These are phyloP conservation scores for Calephelis nemesis DNA, from an alignment of 1,140 invertebrate genomes.

Conservation along the genomic window DNA sequence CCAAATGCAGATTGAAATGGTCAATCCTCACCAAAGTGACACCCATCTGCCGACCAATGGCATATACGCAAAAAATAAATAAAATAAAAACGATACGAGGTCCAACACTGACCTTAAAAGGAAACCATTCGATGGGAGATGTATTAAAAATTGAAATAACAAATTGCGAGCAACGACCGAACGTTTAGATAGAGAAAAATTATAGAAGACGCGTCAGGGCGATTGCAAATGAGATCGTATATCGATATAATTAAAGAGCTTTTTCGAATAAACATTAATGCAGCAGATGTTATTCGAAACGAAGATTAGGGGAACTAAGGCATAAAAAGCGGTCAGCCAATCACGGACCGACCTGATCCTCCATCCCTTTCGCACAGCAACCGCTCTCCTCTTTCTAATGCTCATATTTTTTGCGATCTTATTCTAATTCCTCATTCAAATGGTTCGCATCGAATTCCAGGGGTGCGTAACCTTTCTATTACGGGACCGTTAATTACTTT, in stretches of 20 bases:
- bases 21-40: slow-evolving; percentile 16
- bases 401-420: slow-evolving; percentile 76
- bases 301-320: slow-evolving; percentile 77
- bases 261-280: slow-evolving; percentile 68
- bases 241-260: slow-evolving; percentile 66
- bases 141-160: slow-evolving; percentile 70
- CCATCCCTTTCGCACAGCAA: slow-evolving; percentile 48
- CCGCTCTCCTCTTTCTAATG: slow-evolving; percentile 69
- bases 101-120: slow-evolving; percentile 61
- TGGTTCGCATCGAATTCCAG: slow-evolving; percentile 66
- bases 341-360: slow-evolving; percentile 39
- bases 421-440: slow-evolving; percentile 78
- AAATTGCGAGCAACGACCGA: slow-evolving; percentile 56
- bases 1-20: slow-evolving; percentile 17
- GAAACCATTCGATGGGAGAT: slow-evolving; percentile 58
- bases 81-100: slow-evolving; percentile 47
- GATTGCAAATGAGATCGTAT: slow-evolving; percentile 65
- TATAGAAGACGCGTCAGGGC: slow-evolving; percentile 39
- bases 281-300: slow-evolving; percentile 72
- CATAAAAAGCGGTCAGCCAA: slow-evolving; percentile 77
- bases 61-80: slow-evolving; percentile 50
- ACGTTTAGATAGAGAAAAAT: slow-evolving; percentile 54
- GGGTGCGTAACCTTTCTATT: slow-evolving; percentile 62
- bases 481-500: slow-evolving; percentile 43
- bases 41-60: slow-evolving; percentile 52